Conservation (phyloP, 2,888 invertebrate species). For the Hemaris fuciformis region DNA sequence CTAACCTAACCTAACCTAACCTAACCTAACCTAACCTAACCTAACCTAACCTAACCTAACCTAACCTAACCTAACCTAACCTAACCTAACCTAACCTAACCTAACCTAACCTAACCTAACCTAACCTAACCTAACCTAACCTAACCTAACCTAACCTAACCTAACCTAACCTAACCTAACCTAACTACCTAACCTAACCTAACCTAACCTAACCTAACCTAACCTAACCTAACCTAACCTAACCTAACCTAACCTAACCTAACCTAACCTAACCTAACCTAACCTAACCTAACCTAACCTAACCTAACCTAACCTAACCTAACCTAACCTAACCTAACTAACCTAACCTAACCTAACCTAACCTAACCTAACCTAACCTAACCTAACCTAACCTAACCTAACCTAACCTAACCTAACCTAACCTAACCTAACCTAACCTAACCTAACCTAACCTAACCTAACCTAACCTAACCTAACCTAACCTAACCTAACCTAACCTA, state of each 20-base stretch:
- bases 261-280: neutral
- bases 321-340: neutral
- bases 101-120: neutral
- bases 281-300: neutral
- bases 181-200: no score
- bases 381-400: no score
- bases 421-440: neutral
- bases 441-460: neutral
- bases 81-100: constrained; percentile 25
- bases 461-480: neutral
- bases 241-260: neutral
- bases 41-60: constrained; percentile 18
- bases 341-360: neutral
- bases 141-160: neutral
- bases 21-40: constrained; percentile 26
- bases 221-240: neutral
- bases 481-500: constrained; percentile 8
- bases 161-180: neutral
- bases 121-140: neutral
- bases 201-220: no score
- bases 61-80: constrained; percentile 2
- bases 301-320: neutral
- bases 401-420: no score
- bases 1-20: constrained; percentile 23
- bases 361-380: neutral